Conservation (phyloP, 2,888 invertebrate species). For the Mythimna albipuncta region DNA sequence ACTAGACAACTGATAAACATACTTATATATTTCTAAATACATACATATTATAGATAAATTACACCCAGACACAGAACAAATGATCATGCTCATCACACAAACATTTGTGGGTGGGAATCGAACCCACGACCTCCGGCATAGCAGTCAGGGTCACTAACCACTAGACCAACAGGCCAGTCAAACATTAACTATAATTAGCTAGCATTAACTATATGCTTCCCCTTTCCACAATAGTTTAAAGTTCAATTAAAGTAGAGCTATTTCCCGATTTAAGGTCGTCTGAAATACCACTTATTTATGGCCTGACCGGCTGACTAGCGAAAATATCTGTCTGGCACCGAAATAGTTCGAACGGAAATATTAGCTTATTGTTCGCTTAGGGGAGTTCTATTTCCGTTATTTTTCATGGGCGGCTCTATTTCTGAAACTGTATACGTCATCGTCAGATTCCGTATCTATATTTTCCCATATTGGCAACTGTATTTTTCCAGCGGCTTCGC, state of each 20-base stretch:
- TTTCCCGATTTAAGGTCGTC: conserved; percentile 20
- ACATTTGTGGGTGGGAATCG: no score
- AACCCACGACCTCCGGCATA: no score
- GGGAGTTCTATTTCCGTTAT: conserved; percentile 10
- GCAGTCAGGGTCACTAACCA: no score
- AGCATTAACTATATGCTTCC: no score
- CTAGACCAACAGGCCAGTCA: no score
- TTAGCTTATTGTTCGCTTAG: conserved; percentile 25
- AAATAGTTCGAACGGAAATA: conserved; percentile 26
- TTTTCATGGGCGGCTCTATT: conserved; percentile 4
- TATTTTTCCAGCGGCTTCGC: no score
- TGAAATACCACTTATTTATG: conserved; percentile 37
- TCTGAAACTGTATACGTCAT: conserved; percentile 1
- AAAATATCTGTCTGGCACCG: conserved; percentile 22
- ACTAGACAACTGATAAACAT: no score
- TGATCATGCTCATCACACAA: no score
- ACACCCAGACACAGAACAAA: no score
- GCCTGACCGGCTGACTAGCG: neutral
- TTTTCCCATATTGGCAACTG: neutral
- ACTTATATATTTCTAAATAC: no score
- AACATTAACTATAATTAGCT: no score
- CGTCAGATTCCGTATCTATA: neutral
- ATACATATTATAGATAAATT: no score
- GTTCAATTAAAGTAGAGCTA: neutral
- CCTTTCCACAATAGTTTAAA: conserved; percentile 1